These are phyloP conservation scores for Cairina moschata DNA, from an alignment of 2,113 vertebrate genomes.

Conservation along the genomic window DNA sequence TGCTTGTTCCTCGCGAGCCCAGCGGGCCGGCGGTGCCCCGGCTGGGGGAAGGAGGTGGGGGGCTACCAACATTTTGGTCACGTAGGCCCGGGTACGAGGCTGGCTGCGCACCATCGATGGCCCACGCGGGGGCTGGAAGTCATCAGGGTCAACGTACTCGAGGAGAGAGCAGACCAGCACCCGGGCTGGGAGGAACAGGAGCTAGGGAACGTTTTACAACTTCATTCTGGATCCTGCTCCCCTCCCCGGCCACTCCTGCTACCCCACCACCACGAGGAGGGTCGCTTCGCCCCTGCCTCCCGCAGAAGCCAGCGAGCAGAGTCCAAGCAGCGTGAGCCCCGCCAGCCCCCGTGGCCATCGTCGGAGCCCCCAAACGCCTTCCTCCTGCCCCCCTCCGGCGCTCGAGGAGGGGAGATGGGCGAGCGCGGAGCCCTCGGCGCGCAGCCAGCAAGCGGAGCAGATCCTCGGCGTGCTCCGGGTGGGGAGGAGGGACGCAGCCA, in stretches of 20 bases:
- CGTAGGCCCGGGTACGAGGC: background rate
- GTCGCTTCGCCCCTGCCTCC: background rate
- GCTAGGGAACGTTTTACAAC: background rate
- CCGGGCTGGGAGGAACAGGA: background rate
- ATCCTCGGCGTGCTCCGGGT: background rate
- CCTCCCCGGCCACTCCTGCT: background rate
- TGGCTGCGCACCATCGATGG: background rate
- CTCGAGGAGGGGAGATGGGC: background rate
- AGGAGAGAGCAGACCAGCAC: background rate
- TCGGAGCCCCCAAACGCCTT: background rate
- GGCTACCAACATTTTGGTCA: background rate
- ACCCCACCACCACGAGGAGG: background rate
- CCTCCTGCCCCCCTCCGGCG: background rate
- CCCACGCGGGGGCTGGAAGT: background rate
- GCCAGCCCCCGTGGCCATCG: background rate
- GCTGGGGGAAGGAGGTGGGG: background rate
- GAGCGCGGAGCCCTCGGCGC: accelerated
- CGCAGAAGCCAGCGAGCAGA: background rate
- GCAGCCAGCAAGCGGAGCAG: background rate
- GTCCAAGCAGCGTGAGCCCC: background rate
- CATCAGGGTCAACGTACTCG: accelerated
- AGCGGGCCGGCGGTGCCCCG: accelerated
- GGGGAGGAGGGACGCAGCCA: background rate
- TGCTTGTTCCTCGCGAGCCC: background rate
- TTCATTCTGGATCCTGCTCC: background rate